A percentile compares a stretch with the other conserved stretches of the same genome.
phyloP scores from a whole-genome alignment of 1,140 invertebrate species.

The Melipona quadrifasciata region DNA sequence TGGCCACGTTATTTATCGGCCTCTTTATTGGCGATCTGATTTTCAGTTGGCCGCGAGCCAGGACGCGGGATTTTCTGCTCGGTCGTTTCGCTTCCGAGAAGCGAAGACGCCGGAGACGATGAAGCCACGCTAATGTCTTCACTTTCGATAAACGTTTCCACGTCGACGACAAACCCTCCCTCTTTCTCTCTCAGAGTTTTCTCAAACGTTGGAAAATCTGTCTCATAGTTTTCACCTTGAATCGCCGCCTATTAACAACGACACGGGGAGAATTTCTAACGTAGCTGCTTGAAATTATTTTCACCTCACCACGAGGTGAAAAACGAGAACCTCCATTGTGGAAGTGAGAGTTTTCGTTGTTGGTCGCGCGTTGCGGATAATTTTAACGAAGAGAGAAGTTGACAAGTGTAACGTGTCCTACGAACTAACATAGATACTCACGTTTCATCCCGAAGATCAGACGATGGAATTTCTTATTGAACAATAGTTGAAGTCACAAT shows the following conservation, averaged over 20 bases:
- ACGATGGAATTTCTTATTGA: no score
- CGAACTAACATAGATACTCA: neutral
- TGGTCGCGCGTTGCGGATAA: neutral
- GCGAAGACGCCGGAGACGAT: constrained; percentile 21
- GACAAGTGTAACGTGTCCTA: neutral
- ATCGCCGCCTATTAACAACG: neutral
- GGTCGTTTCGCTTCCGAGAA: constrained; percentile 56
- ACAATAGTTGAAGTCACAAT: no score
- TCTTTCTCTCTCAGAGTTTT: no score
- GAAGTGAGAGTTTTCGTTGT: neutral
- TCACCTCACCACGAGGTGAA: neutral
- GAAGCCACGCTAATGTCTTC: constrained; percentile 35
- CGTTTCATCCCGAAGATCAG: neutral
- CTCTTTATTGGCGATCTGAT: constrained; percentile 65
- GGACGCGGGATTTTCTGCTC: constrained; percentile 33
- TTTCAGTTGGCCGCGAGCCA: constrained; percentile 59
- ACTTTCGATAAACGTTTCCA: constrained; percentile 45
- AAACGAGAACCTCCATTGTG: neutral
- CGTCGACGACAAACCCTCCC: neutral
- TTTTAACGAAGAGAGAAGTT: neutral
- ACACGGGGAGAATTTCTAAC: neutral
- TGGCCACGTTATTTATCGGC: constrained; percentile 63
- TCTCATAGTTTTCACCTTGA: neutral
- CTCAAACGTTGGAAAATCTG: neutral
- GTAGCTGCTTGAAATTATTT: neutral